Percentiles rank a stretch among this genome's conserved stretches.
phyloP scores from a whole-genome alignment of 2,797 vertebrate species.

The Emys orbicularis region DNA sequence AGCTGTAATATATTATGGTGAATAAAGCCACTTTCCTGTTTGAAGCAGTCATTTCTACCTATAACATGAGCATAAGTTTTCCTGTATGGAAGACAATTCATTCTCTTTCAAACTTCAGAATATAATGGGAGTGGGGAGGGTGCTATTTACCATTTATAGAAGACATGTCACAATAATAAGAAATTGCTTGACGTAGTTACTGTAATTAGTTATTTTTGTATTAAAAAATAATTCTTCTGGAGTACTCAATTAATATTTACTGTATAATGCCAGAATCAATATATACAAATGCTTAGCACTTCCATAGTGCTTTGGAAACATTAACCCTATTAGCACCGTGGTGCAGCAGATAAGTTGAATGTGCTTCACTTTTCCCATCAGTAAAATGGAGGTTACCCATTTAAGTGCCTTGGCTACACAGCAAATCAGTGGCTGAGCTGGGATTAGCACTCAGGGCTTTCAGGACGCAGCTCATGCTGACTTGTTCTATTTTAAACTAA shows the following conservation, averaged over 20 bases:
- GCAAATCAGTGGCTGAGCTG: not conserved
- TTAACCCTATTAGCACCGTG: slow-evolving; percentile 25
- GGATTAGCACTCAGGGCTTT: not conserved
- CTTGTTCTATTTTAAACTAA: not conserved
- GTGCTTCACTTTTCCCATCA: not conserved
- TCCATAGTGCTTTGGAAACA: slow-evolving; percentile 9
- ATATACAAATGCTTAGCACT: not conserved
- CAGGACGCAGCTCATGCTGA: not conserved
- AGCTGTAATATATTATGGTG: not conserved
- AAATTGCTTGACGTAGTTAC: not conserved
- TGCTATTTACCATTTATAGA: no score
- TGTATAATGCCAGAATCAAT: slow-evolving; percentile 21
- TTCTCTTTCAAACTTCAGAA: not conserved
- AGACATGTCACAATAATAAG: no score
- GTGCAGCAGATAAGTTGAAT: not conserved
- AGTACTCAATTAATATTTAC: slow-evolving; percentile 49
- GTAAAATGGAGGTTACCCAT: not conserved
- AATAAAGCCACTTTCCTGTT: not conserved
- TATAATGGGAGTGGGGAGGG: no score
- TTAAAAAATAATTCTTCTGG: slow-evolving; percentile 37
- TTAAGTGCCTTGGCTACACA: not conserved
- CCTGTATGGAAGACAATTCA: not conserved
- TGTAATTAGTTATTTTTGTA: slow-evolving; percentile 42
- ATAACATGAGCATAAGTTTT: not conserved
- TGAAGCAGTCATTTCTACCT: not conserved